A percentile compares a stretch with the other conserved stretches of the same genome.
These are phyloP conservation scores for Rhea americana DNA, from an alignment of 2,113 vertebrate species.

Conservation along the genomic window DNA sequence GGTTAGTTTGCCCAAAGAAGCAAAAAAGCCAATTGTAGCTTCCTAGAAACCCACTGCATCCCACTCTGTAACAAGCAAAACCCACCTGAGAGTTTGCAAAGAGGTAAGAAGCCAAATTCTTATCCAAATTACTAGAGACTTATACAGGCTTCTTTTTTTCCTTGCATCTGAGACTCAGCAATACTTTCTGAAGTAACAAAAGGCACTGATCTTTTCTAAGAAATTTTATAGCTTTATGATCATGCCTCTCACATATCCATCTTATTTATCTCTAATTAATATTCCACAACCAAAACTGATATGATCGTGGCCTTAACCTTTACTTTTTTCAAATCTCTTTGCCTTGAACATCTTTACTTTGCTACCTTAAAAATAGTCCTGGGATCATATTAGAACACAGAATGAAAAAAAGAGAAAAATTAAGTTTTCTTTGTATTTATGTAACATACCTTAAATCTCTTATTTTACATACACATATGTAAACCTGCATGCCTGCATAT, in stretches of 20 bases:
- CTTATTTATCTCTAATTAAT: conserved; percentile 4
- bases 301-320: neutral
- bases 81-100: conserved; percentile 2
- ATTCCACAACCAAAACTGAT: conserved; percentile 1
- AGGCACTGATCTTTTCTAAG: conserved; percentile 4
- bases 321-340: neutral
- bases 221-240: neutral
- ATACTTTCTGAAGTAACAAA: conserved; percentile 19
- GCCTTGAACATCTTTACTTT: neutral
- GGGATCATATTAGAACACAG: neutral
- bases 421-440: neutral
- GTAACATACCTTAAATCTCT: neutral
- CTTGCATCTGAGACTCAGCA: conserved; percentile 8
- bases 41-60: conserved; percentile 38
- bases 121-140: conserved; percentile 7
- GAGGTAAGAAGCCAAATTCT: neutral
- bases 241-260: neutral
- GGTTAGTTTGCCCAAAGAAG: conserved; percentile 20
- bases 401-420: neutral
- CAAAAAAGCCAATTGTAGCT: conserved; percentile 31
- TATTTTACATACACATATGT: neutral
- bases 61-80: neutral
- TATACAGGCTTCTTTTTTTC: conserved; percentile 11
- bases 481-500: rapidly evolving
- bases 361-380: neutral